Conservation (phyloP, 2,797 vertebrate genomes). For the Botia kubotai region DNA sequence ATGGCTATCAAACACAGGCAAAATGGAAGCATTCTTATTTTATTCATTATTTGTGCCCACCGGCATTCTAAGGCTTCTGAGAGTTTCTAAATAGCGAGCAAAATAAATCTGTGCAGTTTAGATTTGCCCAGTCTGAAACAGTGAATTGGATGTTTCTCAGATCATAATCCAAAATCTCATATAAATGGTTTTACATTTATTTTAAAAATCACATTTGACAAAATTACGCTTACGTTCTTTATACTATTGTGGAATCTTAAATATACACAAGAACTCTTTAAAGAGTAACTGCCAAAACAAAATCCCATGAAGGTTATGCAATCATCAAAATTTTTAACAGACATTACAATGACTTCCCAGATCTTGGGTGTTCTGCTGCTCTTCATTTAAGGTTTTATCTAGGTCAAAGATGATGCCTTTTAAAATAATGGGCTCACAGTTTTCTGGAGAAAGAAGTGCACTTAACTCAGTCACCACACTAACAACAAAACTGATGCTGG, state of each 20-base stretch:
- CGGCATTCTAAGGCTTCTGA: conserved; percentile 10
- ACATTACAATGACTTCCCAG: neutral
- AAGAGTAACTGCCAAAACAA: conserved; percentile 3
- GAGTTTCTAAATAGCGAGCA: conserved; percentile 14
- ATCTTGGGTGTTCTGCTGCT: neutral
- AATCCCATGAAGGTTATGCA: neutral
- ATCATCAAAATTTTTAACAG: conserved; percentile 9
- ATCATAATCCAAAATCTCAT: no score
- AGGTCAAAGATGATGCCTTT: conserved; percentile 1
- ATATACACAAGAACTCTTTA: neutral
- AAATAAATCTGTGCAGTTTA: conserved; percentile 35
- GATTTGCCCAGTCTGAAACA: neutral
- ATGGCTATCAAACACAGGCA: conserved; percentile 10
- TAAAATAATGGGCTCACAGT: neutral
- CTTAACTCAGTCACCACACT: neutral
- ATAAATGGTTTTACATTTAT: no score
- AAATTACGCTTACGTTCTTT: conserved; percentile 5
- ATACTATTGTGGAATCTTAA: conserved; percentile 17
- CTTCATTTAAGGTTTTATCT: conserved; percentile 9
- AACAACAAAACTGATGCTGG: neutral
- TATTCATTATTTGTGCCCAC: neutral
- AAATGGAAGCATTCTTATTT: neutral
- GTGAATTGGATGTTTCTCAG: no score
- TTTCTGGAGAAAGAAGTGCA: conserved; percentile 9
- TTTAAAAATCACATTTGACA: conserved; percentile 16